Base-by-base conservation (phyloP, 1,140 invertebrate species). In the Drosophila erecta region DNA sequence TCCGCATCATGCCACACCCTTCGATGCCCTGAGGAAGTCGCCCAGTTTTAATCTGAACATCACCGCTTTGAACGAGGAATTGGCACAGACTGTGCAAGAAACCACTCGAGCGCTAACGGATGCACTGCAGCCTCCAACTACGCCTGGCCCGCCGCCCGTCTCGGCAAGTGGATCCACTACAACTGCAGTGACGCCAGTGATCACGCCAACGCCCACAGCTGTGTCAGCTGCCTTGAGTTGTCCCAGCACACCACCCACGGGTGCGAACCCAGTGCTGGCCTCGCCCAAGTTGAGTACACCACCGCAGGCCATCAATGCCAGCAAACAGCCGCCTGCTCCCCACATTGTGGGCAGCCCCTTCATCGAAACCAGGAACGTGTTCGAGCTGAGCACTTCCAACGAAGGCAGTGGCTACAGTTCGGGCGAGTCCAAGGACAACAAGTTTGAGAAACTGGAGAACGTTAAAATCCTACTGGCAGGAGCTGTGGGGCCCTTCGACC, bases 381-480 rank as follows among this genome's bases (percentile, higher is more conserved):
- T 92, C 27, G 91, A 92, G 61, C 33, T 92, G 35, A 90, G 86
- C 66, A 90, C 76, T 24, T 76, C 81, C 11, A 78, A 81, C 15
- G 83, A 77, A 14, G 77, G 79, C 61, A 81, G 75, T 14, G 76
- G 78, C 20, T 81, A 79, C 14, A 93, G 94, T 11, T 93, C 93
- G 30, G 77, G 86, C n/a, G 85, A 86, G 40, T 90, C 80, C 50
- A 86, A 92, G 55, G 86, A 92, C 41, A 91, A 91, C 61, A 94
- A 94, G 58, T 93, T 93, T 5, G 94, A 94, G 79, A 78, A 87
- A 27, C 93, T 94, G 1, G 94, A 94, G 70, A 94, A 91, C 44
- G 91, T 89, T 0, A 92, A 92, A 50, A 92, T 91, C 4, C 41
- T 92, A 20, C 49, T 91, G 14, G 80, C 85, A 0, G 92, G 91